These are phyloP conservation scores for Branchellion lobata DNA, from an alignment of 2,888 invertebrate genomes.

Conservation along the genomic window DNA sequence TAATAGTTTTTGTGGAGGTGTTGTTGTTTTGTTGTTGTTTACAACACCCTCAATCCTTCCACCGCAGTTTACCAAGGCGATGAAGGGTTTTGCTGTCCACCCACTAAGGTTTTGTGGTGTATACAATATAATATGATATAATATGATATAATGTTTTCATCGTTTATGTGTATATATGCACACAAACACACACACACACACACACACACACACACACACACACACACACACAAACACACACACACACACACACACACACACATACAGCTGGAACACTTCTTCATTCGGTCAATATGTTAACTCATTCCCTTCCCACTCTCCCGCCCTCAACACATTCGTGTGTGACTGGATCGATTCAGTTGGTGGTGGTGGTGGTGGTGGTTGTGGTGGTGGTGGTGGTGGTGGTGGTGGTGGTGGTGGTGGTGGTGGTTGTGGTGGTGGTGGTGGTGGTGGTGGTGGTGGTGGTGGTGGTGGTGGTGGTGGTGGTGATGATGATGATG, in stretches of 20 bases:
- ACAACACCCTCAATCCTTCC: too few species aligned
- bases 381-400: slow-evolving; percentile 19
- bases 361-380: slow-evolving; percentile 8
- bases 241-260: slow-evolving; percentile 18
- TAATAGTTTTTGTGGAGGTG: too few species aligned
- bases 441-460: slow-evolving; percentile 28
- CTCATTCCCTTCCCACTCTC: too few species aligned
- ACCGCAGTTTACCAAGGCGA: too few species aligned
- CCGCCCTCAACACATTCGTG: too few species aligned
- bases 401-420: slow-evolving; percentile 23
- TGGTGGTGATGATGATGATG: slow-evolving; percentile 46
- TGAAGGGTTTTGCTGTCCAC: too few species aligned
- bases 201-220: slow-evolving; percentile 18
- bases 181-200: slow-evolving; percentile 16
- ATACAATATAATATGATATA: too few species aligned
- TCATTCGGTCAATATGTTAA: too few species aligned
- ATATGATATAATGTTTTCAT: too few species aligned
- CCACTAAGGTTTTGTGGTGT: too few species aligned
- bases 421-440: slow-evolving; percentile 19
- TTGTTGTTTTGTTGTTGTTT: too few species aligned
- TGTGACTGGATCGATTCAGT: neutral
- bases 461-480: slow-evolving; percentile 10
- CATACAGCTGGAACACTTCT: too few species aligned
- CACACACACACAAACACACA: slow-evolving; percentile 16
- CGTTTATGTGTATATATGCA: neutral